phyloP scores from a whole-genome alignment of 2,113 vertebrate species.

The Paradoxurus hermaphroditus region DNA sequence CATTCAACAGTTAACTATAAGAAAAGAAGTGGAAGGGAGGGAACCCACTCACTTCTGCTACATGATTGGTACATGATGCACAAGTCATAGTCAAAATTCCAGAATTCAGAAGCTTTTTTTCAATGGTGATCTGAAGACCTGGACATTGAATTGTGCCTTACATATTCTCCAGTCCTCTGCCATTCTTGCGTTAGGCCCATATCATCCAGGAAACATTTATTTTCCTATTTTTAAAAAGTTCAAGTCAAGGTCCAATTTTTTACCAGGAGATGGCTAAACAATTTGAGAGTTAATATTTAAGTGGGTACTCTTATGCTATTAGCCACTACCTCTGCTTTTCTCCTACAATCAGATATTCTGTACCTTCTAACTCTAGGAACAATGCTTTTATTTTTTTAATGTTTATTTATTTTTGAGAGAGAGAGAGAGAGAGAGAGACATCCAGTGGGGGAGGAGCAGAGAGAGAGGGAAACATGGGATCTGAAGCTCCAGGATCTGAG shows the following conservation, averaged over 20 bases:
- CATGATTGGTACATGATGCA: background rate
- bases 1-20: too few relatives aligned
- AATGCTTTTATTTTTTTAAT: background rate
- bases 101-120: background rate
- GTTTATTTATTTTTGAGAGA: too few relatives aligned
- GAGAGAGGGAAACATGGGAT: too few relatives aligned
- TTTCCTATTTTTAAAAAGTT: background rate
- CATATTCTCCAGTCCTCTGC: background rate
- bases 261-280: background rate
- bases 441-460: too few relatives aligned
- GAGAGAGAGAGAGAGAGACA: too few relatives aligned
- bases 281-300: background rate
- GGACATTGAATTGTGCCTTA: background rate
- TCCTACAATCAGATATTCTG: background rate
- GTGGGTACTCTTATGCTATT: background rate
- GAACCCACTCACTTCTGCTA: background rate
- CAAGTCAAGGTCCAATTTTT: background rate
- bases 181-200: fast-evolving
- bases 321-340: background rate
- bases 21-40: too few relatives aligned
- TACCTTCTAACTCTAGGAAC: background rate
- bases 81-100: background rate
- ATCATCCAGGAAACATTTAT: background rate
- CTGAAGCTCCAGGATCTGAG: too few relatives aligned
- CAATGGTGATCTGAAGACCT: background rate